Evolutionary conservation across 1,140 invertebrate genomes (phyloP).

Genomic region (Atopsyche davidsoni): DNA sequence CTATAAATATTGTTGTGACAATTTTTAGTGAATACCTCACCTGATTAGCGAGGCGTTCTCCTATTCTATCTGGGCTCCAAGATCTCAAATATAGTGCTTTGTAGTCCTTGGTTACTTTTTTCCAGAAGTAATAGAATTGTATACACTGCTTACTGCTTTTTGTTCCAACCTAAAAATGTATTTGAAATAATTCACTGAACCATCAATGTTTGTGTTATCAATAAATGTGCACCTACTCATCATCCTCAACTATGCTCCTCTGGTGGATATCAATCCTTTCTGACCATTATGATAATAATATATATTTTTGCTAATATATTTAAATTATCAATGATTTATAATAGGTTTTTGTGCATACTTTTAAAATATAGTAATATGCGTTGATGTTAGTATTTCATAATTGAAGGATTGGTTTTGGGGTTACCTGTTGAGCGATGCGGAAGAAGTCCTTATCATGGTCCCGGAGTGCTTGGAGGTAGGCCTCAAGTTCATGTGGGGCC

Average conservation of each 20-base stretch:
- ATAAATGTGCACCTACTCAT: neutral
- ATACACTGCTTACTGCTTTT: slow-evolving; percentile 92
- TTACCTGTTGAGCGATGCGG: slow-evolving; percentile 78
- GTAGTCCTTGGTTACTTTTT: slow-evolving; percentile 85
- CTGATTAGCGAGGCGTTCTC: slow-evolving; percentile 14
- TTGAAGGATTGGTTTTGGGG: slow-evolving; percentile 20
- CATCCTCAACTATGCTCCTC: no score
- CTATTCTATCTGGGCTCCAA: slow-evolving; percentile 27
- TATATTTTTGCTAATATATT: neutral
- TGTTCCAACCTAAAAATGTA: slow-evolving; percentile 60
- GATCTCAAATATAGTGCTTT: slow-evolving; percentile 37
- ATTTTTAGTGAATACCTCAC: neutral
- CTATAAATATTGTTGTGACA: neutral
- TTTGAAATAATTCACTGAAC: neutral
- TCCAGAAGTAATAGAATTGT: slow-evolving; percentile 99
- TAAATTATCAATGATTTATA: neutral
- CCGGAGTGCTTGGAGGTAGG: slow-evolving; percentile 80
- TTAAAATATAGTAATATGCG: neutral
- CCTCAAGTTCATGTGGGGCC: slow-evolving; percentile 79
- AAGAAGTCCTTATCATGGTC: slow-evolving; percentile 93
- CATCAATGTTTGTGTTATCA: slow-evolving; percentile 1
- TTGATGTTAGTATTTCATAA: neutral
- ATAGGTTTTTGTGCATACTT: neutral
- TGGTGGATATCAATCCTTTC: no score
- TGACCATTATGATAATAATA: no score